Conservation (phyloP, 2,888 invertebrate species). For the Drosophila pegasa region DNA sequence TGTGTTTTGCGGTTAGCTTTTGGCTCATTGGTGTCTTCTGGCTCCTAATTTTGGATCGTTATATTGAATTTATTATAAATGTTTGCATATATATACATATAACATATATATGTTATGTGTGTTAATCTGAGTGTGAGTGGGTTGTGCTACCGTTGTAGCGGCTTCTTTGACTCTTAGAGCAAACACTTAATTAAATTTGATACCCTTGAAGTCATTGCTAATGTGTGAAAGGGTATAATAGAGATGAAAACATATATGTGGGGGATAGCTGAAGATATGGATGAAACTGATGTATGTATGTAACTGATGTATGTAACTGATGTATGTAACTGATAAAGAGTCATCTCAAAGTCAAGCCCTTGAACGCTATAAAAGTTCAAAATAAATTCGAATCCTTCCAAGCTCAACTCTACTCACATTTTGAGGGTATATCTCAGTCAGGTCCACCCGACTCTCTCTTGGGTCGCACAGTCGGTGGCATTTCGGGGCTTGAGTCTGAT, state of each 20-base stretch:
- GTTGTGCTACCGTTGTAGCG: constrained; percentile 56
- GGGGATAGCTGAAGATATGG: too few species aligned
- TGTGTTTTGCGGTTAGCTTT: constrained; percentile 61
- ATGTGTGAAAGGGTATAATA: not conserved
- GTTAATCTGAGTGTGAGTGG: constrained; percentile 16
- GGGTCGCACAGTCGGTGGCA: constrained; percentile 50
- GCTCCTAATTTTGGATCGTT: constrained; percentile 50
- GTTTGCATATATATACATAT: not conserved
- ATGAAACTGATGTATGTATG: too few species aligned
- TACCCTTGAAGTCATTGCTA: not conserved
- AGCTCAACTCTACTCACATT: too few species aligned
- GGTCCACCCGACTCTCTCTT: not conserved
- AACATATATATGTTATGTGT: not conserved
- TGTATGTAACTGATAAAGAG: too few species aligned
- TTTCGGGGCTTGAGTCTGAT: constrained; percentile 33
- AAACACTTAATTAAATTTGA: constrained; percentile 80
- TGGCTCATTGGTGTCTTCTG: constrained; percentile 12
- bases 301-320: too few species aligned
- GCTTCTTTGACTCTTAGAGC: constrained; percentile 62
- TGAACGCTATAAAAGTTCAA: too few species aligned
- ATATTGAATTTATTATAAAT: constrained; percentile 65
- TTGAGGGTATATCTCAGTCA: not conserved
- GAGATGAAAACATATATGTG: not conserved
- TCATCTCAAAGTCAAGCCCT: too few species aligned
- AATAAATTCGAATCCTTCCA: too few species aligned